A percentile compares a stretch with the other conserved stretches of the same genome.
These are phyloP conservation scores for Holacanthus passer DNA, from an alignment of 2,113 vertebrate species.

Conservation along the genomic window DNA sequence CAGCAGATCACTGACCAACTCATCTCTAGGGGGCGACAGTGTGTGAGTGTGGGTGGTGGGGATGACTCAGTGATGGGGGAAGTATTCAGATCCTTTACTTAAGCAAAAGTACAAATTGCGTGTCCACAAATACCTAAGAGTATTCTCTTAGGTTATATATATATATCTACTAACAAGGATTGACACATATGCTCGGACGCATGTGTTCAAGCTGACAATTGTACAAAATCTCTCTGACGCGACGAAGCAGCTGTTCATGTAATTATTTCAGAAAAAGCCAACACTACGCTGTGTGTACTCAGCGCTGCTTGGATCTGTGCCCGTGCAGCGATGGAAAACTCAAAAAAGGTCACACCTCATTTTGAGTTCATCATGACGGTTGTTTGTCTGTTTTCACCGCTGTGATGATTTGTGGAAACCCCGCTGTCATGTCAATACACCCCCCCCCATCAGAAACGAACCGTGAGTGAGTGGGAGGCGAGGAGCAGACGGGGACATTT, in stretches of 20 bases:
- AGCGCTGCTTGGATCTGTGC: conserved; percentile 18
- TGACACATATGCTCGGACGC: background rate
- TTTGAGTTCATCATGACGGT: background rate
- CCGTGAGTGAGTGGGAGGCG: conserved; percentile 25
- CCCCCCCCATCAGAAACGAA: conserved; percentile 22
- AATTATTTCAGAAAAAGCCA: conserved; percentile 1
- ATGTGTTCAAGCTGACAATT: background rate
- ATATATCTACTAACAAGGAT: background rate
- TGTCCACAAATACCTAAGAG: too few relatives aligned
- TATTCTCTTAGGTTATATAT: background rate
- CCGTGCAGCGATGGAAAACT: background rate
- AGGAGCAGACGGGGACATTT: conserved; percentile 52
- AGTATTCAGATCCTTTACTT: too few relatives aligned
- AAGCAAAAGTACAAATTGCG: too few relatives aligned
- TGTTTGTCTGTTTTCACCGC: background rate
- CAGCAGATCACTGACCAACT: too few relatives aligned
- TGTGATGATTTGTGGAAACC: conserved; percentile 25
- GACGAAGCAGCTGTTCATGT: conserved; percentile 28
- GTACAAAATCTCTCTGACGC: conserved; percentile 7
- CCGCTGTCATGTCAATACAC: conserved; percentile 9
- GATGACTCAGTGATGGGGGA: too few relatives aligned
- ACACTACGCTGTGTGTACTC: background rate
- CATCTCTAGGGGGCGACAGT: too few relatives aligned
- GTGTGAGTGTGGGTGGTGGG: too few relatives aligned
- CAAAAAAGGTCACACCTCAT: background rate